Base-by-base conservation (phyloP, 2,113 vertebrate species). In the Galeopterus variegatus region DNA sequence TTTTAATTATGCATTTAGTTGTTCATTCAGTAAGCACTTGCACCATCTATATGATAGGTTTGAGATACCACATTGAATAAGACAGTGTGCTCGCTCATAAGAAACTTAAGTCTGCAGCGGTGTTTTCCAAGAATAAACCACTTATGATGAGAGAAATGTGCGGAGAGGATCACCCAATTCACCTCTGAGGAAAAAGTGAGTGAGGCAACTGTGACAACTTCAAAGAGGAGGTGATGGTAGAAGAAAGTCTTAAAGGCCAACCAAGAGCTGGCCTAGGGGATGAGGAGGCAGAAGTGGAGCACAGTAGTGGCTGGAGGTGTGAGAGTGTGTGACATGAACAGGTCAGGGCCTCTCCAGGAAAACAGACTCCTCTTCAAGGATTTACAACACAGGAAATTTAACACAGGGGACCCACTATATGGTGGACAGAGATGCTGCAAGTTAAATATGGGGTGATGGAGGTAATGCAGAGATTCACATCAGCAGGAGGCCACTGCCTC, bases 91-190 rank as follows among this genome's bases (percentile, higher is more conserved):
- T 94, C 83, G 41, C 45, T 73, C 56, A 75, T 70, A 75, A 85
- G 65, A 95, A 88, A 93, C 92, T 87, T 14, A 88, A 80, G 19
- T 82, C 45, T 9, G 10, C 21, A n/a, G 15, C 62, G 12, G 28
- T 90, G 26, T 79, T 77, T 90, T 85, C 50, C 33, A 92, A 45
- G 52, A 93, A 75, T 36, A 80, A 95, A 50, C 12, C 18, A 28
- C 33, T 79, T 67, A 45, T 70, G 90, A 24, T n/a, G 50, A 65
- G 48, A 96, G 41, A 86, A 1, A 28, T 36, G 10, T 70, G 2
- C 41, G 26, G 77, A 73, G 52, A 75, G 23, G 12, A 33, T 14
- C 9, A 56, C 23, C 33, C 56, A 67, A 14, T 41, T n/a, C 72
- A 67, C 15, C 19, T 19, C 82, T 45, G 11, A 65, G 36, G 70